Base-by-base conservation (phyloP, 2,888 invertebrate species). In the Eupeodes luniger region DNA sequence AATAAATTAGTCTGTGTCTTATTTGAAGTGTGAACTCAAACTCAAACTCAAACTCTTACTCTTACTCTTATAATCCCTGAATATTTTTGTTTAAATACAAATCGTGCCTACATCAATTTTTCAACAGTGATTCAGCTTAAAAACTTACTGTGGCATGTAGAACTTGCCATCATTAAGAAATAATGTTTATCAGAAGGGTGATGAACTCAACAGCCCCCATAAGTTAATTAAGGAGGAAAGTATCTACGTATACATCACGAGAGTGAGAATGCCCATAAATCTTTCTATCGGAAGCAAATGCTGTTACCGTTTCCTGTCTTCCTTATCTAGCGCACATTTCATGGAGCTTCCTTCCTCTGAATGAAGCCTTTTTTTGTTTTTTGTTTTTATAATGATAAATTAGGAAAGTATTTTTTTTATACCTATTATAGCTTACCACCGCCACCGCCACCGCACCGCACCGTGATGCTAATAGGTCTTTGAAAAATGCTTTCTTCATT, bases 221-320 rank as follows among this genome's bases (percentile, higher is more conserved):
- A 49, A 67, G 67, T 51, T 67, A 67, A 51, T 67, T 67, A 67
- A 67, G 67, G n/a, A n/a, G 67, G 7, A 36, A 44, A 64, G 64
- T 44, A 16, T 10, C 40, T 40, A 40, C 9, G 1, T 40, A 5
- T 40, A 9, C 40, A 40, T 7, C 9, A 40, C 2, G 2, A 5
- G 5, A n/a, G 40, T 40, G n/a, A 40, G 36, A n/a, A 49, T 67
- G 10, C 3, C 51, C 47, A 67, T 67, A 51, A 67, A 67, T 67
- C 67, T 67, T 67, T 67, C 51, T 11, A 67, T 67, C 67, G 67
- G 67, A 67, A 67, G 67, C 51, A 67, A 67, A 34, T 67, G 67
- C 67, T 67, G 67, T 27, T 66, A 44, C 64, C 64, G 44, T 44
- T 61, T 66, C 49, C 66, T 10, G 34, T 51, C 34, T 34, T 34